Evolutionary conservation across 2,113 vertebrate genomes (phyloP), one percentile per base, ranked within the genome.

Genomic region (Mesocricetus auratus): DNA sequence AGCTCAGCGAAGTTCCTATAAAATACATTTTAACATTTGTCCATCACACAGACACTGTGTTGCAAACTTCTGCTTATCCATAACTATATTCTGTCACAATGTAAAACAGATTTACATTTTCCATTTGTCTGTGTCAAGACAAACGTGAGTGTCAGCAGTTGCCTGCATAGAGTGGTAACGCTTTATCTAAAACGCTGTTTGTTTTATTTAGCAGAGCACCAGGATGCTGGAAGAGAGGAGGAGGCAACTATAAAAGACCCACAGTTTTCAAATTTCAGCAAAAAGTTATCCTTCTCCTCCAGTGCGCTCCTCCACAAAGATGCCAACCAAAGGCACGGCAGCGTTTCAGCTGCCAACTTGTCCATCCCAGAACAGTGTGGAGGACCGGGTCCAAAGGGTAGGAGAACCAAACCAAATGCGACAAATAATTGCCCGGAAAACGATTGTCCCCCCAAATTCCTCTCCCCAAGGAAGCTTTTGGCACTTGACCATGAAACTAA

Each of bases 101-200:
- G 95, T 99, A 97, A 86, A 64, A 98, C 98, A 98, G 97, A 98
- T 99, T 98, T 98, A 93, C 98, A 98, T 99, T 99, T 86, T 98
- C 98, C 99, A 99, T 99, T 98, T 98, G 99, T 99, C 98, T 99
- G 99, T 99, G 98, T 98, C 31, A 97, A 98, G 98, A 96, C 97
- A 98, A 98, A 97, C 93, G 26, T 97, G 94, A 98, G 68, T 97
- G 97, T 94, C 83, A 96, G 47, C 97, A 79, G 89, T 5, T 5
- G 42, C 29, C 45, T 81, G 3, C 2, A 2, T 6, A 56, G 86
- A 94, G 7, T 81, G 36, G 47, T 83, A 1, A 1, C 56, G 6
- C 92, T 74, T 96, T 88, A 94, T 21, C 97, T 98, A 98, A 98
- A 42, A 7, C 93, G 29, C 97, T 96, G 92, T 97, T 98, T 94